Evolutionary conservation across 1,140 invertebrate species (phyloP), one percentile per base, ranked within the genome.

Genomic region (Heliothis virescens): DNA sequence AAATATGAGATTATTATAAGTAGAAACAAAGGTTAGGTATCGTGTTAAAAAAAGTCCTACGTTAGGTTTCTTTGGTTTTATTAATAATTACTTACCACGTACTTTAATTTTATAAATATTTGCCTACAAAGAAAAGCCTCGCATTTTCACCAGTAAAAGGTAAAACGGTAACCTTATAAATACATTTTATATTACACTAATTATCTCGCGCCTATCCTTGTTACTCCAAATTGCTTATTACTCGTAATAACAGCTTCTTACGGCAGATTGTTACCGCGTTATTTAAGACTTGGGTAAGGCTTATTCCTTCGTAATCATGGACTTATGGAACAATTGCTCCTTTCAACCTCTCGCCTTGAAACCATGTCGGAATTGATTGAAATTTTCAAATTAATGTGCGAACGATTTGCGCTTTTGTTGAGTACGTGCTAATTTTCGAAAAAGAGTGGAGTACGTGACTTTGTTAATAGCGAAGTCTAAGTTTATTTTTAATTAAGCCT

Each of bases 221-320:
- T 47, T 67, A 41, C 13, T 21, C n/a, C 67, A 29, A 71, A 52
- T 52, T 15, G 12, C 48, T 21, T 53, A n/a, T 53, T 63, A 63
- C 34, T 52, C 12, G 21, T 71, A 71, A 53, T 71, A 71, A 53
- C 21, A 48, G 48, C 21, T 69, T 53, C 53, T 71, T 53, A 71
- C 7, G 5, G 16, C 4, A 71, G n/a, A 71, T 26, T 71, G 48
- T 41, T 26, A 13, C 26, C 21, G 59, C 16, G 15, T n/a, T 15
- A 16, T n/a, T 9, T 16, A 55, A 55, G 16, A 2, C 16, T 21
- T 26, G 13, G 9, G 10, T 29, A 26, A 26, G 26, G 13, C 26
- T 7, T 47, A 18, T 52, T 13, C 5, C 7, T 21, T 9, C 11
- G 13, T 48, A 3, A 69, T 69, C 15, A 50, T 9, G 48, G 67